Evolutionary conservation across 2,113 vertebrate species (phyloP).

Genomic region (Myodes glareolus): DNA sequence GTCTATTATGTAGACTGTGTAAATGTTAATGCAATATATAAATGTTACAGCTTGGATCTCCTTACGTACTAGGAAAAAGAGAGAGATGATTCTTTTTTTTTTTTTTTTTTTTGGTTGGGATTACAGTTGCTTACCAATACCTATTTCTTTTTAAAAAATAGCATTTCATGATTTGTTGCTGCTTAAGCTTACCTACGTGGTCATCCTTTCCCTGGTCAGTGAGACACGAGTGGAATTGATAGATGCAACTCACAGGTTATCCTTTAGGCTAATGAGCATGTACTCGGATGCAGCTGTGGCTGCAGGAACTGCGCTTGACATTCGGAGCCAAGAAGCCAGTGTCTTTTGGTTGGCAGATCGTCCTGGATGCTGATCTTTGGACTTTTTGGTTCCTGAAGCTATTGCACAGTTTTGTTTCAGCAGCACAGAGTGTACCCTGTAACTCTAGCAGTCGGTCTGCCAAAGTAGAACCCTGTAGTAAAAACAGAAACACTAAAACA

Average conservation of each 20-base stretch:
- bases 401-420: background rate
- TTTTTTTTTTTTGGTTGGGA: background rate
- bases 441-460: background rate
- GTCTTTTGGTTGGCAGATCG: background rate
- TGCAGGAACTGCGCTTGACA: background rate
- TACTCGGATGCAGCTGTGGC: background rate
- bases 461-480: background rate
- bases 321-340: background rate
- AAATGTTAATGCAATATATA: background rate
- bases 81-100: conserved; percentile 8
- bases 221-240: background rate
- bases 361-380: background rate
- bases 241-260: background rate
- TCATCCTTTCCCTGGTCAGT: background rate
- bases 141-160: conserved; percentile 31
- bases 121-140: background rate
- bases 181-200: background rate
- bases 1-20: background rate
- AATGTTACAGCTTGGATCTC: background rate
- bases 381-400: background rate
- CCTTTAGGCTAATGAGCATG: background rate
- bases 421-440: background rate
- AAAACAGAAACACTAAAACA: conserved; percentile 36
- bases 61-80: background rate
- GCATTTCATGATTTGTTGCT: conserved; percentile 7